A percentile compares a stretch with the other conserved stretches of the same genome.
Conservation (phyloP, 2,888 invertebrate species). For the Tanytarsus gracilentus region DNA sequence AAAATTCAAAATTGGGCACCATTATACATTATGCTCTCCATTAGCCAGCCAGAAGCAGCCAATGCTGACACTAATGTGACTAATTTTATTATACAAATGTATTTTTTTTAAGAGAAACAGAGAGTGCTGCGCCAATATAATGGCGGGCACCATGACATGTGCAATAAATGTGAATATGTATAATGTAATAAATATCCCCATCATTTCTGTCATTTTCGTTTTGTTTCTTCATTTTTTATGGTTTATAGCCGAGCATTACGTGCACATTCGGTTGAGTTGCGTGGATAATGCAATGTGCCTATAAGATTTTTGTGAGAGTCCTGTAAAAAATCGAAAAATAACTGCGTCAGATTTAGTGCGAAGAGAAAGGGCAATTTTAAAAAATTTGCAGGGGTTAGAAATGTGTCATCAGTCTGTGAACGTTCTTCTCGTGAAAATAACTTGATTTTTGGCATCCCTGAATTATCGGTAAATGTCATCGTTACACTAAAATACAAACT, state of each 20-base stretch:
- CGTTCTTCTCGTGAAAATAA: too few relatives aligned
- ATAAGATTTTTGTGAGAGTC: not conserved
- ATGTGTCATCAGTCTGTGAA: too few relatives aligned
- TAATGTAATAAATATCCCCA: constrained; percentile 23
- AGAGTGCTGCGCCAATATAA: constrained; percentile 16
- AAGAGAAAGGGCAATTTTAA: too few relatives aligned
- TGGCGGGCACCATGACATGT: constrained; percentile 8
- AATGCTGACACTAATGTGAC: constrained; percentile 24
- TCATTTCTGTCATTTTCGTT: constrained; percentile 1
- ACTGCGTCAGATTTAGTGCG: too few relatives aligned
- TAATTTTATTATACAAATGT: constrained; percentile 21
- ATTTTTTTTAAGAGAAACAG: not conserved
- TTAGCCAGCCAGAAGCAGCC: constrained; percentile 23
- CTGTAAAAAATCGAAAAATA: too few relatives aligned
- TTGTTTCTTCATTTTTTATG: constrained; percentile 17
- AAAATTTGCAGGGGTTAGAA: too few relatives aligned
- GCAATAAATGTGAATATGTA: constrained; percentile 3
- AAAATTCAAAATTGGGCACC: constrained; percentile 26
- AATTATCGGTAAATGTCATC: too few relatives aligned
- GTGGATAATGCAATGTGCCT: not conserved
- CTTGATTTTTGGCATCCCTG: too few relatives aligned
- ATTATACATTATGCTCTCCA: constrained; percentile 16
- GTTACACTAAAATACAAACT: too few relatives aligned
- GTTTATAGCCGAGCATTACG: not conserved
- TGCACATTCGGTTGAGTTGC: not conserved